phyloP scores from a whole-genome alignment of 2,113 vertebrate genomes.

The Hippocampus abdominalis region DNA sequence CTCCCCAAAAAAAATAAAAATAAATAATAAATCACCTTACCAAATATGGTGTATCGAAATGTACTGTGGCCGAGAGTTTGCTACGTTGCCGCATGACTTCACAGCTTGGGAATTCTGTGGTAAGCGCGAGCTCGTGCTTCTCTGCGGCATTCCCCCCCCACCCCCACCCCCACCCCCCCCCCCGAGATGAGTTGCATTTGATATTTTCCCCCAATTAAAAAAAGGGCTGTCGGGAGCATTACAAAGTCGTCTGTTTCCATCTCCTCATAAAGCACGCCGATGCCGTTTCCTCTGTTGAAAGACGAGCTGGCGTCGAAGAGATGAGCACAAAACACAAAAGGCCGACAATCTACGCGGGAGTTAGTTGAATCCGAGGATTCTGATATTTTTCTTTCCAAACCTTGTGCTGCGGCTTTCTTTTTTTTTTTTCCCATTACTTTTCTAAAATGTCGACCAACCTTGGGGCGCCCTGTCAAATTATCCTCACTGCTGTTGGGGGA shows the following conservation, averaged over 20 bases:
- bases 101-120: conserved; percentile 5
- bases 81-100: background rate
- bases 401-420: background rate
- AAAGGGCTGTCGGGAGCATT: background rate
- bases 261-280: conserved; percentile 5
- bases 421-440: background rate
- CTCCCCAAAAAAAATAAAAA: no score
- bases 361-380: no score
- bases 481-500: background rate
- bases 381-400: background rate
- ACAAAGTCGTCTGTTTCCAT: conserved; percentile 1
- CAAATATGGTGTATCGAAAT: conserved; percentile 12
- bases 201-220: background rate
- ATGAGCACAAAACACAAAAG: no score
- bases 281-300: conserved; percentile 11
- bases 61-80: background rate
- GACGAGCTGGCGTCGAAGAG: no score
- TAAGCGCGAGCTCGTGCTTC: background rate
- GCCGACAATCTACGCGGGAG: no score
- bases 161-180: no score
- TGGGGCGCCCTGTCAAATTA: background rate
- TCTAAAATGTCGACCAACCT: background rate
- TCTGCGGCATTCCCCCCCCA: background rate
- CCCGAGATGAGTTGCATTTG: background rate
- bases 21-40: background rate